A percentile compares a stretch with the other conserved stretches of the same genome.
These are phyloP conservation scores for Popillia japonica DNA, from an alignment of 1,140 invertebrate genomes.

Conservation along the genomic window DNA sequence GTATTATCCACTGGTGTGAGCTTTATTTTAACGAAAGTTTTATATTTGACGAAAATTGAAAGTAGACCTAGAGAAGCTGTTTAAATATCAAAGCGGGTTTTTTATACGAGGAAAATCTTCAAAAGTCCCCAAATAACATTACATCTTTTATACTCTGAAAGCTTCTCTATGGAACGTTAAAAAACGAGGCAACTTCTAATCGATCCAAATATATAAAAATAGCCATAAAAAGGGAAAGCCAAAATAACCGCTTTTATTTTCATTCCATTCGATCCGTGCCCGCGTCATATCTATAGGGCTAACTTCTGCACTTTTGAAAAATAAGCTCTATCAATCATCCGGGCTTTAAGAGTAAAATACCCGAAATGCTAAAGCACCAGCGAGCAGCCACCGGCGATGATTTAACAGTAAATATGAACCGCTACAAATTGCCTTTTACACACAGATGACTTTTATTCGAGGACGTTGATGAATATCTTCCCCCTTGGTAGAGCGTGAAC, in stretches of 20 bases:
- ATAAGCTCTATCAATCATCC: constrained; percentile 25
- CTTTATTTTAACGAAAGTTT: too few relatives aligned
- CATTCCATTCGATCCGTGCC: background rate
- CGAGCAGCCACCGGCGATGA: background rate
- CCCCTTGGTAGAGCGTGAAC: background rate
- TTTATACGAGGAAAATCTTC: too few relatives aligned
- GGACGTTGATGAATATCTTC: constrained; percentile 25
- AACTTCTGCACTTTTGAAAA: constrained; percentile 30
- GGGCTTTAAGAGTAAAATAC: background rate
- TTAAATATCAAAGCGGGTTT: too few relatives aligned
- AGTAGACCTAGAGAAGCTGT: too few relatives aligned
- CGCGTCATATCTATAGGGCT: constrained; percentile 23
- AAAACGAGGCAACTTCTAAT: background rate
- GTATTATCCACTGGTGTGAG: too few relatives aligned
- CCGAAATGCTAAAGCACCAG: background rate
- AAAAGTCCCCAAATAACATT: too few relatives aligned
- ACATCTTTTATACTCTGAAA: background rate
- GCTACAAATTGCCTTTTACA: constrained; percentile 34
- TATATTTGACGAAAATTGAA: too few relatives aligned
- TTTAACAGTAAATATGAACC: constrained; percentile 35
- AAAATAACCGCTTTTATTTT: constrained; percentile 17
- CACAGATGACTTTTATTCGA: constrained; percentile 35
- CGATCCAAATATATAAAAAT: constrained; percentile 3
- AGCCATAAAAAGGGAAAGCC: constrained; percentile 5
- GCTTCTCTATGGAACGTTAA: background rate